These are phyloP conservation scores for Butorides virescens DNA, from an alignment of 2,113 vertebrate species.

Conservation along the genomic window DNA sequence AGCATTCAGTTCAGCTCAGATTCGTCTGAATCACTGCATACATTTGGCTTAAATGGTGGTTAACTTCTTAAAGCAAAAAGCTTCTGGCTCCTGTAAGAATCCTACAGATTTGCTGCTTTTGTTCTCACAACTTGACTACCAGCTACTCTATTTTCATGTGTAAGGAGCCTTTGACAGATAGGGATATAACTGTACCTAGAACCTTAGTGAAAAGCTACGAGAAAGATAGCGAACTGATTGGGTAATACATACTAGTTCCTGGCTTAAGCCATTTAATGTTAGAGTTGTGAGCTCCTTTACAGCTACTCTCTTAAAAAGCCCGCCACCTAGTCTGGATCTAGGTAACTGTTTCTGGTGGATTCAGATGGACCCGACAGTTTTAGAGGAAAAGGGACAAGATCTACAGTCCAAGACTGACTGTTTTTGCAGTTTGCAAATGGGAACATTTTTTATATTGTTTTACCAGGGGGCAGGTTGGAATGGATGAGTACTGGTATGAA, in stretches of 20 bases:
- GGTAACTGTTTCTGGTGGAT: not conserved
- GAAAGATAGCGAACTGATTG: not conserved
- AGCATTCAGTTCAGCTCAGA: not conserved
- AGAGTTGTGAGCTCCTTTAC: not conserved
- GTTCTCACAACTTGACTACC: not conserved
- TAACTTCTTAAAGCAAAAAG: not conserved
- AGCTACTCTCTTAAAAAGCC: not conserved
- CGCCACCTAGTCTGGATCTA: not conserved
- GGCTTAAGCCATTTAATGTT: not conserved
- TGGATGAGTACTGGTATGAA: not conserved
- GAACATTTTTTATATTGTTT: not conserved
- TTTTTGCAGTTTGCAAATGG: not conserved
- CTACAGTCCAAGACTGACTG: not conserved
- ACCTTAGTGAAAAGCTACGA: not conserved
- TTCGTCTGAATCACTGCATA: not conserved
- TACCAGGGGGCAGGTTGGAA: not conserved
- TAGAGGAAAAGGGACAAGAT: not conserved
- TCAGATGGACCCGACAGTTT: not conserved
- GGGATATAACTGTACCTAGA: not conserved
- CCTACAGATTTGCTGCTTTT: not conserved
- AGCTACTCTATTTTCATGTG: not conserved
- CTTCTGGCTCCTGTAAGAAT: constrained; percentile 8
- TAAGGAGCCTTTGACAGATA: constrained; percentile 6
- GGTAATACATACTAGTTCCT: not conserved
- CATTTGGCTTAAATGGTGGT: not conserved